These are phyloP conservation scores for Macaca nemestrina DNA, from an alignment of 2,113 vertebrate genomes.

Conservation along the genomic window DNA sequence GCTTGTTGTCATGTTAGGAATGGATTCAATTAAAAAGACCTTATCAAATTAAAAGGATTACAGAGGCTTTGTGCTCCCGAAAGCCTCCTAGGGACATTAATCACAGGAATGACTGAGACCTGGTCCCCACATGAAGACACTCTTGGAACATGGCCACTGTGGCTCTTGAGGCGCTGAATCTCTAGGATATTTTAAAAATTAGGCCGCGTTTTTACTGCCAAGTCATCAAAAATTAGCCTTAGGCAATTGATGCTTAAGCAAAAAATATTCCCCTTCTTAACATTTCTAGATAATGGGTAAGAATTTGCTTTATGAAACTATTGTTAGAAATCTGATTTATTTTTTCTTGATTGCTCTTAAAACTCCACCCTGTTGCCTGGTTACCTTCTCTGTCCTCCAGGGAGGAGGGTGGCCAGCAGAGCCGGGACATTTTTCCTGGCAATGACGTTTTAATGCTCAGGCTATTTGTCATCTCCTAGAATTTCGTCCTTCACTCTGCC, in stretches of 20 bases:
- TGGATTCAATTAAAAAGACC: background rate
- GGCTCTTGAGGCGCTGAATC: accelerated
- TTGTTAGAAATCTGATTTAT: background rate
- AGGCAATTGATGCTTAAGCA: background rate
- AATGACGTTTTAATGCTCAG: background rate
- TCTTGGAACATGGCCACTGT: accelerated
- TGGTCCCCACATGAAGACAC: too few relatives aligned
- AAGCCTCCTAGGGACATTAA: background rate
- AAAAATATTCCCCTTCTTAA: background rate
- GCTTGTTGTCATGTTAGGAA: background rate
- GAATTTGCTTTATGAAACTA: background rate
- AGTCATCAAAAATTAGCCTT: background rate
- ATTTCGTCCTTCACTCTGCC: background rate
- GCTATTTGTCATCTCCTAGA: background rate
- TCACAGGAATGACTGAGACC: too few relatives aligned
- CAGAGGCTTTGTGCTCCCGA: background rate
- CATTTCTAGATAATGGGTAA: background rate
- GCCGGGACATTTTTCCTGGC: accelerated
- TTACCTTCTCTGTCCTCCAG: background rate
- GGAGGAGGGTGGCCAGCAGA: background rate
- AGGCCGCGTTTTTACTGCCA: background rate
- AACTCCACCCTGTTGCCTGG: background rate
- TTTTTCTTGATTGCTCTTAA: background rate
- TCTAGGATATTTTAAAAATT: background rate
- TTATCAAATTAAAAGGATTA: background rate